phyloP scores from a whole-genome alignment of 2,888 invertebrate species.

The Drosophila austrosaltans region DNA sequence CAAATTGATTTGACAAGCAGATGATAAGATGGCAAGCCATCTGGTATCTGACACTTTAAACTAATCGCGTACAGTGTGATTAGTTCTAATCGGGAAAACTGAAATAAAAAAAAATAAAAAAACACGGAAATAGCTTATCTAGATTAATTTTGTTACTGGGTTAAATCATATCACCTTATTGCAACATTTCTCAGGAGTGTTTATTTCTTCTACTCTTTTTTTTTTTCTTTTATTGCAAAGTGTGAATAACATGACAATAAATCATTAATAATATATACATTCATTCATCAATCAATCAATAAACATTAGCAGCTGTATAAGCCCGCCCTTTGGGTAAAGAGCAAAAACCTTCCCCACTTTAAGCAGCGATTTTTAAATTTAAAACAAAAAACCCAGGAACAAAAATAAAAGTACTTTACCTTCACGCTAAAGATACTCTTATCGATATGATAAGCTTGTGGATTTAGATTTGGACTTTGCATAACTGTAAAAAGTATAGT shows the following conservation, averaged over 20 bases:
- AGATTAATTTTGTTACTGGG: not conserved
- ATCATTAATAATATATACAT: not conserved
- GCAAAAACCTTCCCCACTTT: not conserved
- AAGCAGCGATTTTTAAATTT: not conserved
- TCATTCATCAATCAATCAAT: constrained; percentile 8
- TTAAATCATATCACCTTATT: constrained; percentile 1
- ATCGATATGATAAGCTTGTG: not conserved
- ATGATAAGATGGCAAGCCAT: not conserved
- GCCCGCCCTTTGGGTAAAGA: constrained; percentile 4
- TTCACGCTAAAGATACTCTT: not conserved
- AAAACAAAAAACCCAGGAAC: not conserved
- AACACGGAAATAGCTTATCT: not conserved
- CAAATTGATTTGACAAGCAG: constrained; percentile 2
- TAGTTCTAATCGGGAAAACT: not conserved
- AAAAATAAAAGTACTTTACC: not conserved
- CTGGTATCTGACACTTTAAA: not conserved
- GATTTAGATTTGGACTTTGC: constrained; percentile 12
- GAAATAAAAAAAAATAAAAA: not conserved
- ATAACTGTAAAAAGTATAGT: not conserved
- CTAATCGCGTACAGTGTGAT: constrained; percentile 1
- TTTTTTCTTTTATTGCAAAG: not conserved
- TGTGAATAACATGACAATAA: not conserved
- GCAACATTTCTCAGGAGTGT: not conserved
- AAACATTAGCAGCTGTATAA: constrained; percentile 2
- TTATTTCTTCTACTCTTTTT: not conserved